Percentiles rank a stretch among this genome's conserved stretches.
phyloP scores from a whole-genome alignment of 2,113 vertebrate species.

The Psophia crepitans region DNA sequence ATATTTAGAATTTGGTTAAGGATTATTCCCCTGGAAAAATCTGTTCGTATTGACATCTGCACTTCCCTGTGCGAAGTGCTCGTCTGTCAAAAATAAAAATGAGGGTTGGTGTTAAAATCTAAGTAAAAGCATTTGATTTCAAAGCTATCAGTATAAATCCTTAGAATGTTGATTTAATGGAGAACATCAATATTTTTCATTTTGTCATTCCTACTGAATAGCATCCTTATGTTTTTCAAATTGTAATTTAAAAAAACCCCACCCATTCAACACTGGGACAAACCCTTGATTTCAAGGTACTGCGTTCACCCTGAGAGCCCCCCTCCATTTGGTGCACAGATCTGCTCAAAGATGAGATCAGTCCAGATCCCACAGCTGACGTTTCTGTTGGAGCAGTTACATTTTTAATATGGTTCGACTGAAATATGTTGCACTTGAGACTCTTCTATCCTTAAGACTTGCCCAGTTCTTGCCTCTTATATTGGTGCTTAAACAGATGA shows the following conservation, averaged over 20 bases:
- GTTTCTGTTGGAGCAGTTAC: background rate
- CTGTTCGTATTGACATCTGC: background rate
- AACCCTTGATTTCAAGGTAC: background rate
- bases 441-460: background rate
- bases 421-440: background rate
- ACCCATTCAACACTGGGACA: background rate
- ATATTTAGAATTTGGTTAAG: background rate
- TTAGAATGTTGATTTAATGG: background rate
- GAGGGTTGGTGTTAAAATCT: background rate
- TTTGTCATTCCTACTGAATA: background rate
- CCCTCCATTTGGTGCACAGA: background rate
- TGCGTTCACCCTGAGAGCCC: background rate
- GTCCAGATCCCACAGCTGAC: background rate
- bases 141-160: background rate
- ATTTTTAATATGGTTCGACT: background rate
- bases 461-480: background rate
- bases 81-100: background rate
- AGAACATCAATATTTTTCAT: background rate
- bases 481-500: background rate
- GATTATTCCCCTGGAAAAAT: constrained; percentile 20
- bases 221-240: background rate
- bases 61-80: background rate
- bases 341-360: background rate
- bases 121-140: background rate
- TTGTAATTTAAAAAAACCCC: background rate